These are phyloP conservation scores for Spinus pinus DNA, from an alignment of 2,797 vertebrate species.

Conservation along the genomic window DNA sequence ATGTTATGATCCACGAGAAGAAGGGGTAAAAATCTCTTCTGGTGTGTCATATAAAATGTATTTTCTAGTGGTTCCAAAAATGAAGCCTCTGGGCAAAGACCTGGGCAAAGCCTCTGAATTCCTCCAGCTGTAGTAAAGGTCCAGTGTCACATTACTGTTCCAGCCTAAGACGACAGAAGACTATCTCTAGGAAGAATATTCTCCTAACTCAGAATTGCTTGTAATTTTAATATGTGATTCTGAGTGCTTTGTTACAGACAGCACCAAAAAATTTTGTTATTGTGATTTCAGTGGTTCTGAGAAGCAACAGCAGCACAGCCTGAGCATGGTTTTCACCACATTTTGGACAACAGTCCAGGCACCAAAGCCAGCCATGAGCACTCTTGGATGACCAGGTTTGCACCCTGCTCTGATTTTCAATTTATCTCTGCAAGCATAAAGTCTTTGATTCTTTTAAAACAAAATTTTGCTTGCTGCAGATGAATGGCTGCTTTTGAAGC, in stretches of 20 bases:
- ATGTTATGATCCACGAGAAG: background rate
- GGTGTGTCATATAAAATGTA: background rate
- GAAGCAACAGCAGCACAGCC: background rate
- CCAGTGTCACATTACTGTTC: rapidly evolving
- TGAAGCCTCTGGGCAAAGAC: background rate
- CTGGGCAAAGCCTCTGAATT: background rate
- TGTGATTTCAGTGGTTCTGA: background rate
- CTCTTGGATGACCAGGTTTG: background rate
- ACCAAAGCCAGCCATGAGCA: background rate
- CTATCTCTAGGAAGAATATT: background rate
- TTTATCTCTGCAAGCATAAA: background rate
- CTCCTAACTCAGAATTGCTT: background rate
- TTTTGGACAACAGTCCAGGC: background rate
- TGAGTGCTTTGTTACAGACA: background rate
- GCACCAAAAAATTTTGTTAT: background rate
- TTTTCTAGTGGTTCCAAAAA: background rate
- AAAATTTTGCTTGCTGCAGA: background rate
- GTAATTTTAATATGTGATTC: background rate
- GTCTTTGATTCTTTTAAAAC: background rate
- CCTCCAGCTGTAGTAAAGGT: background rate
- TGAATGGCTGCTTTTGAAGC: background rate
- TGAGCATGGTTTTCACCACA: background rate
- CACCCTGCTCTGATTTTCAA: background rate
- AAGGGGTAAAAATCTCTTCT: background rate
- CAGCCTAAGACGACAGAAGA: background rate